These are phyloP conservation scores for Chiridota heheva DNA, from an alignment of 35 echinoderm and acorn worm genomes.

Conservation along the genomic window DNA sequence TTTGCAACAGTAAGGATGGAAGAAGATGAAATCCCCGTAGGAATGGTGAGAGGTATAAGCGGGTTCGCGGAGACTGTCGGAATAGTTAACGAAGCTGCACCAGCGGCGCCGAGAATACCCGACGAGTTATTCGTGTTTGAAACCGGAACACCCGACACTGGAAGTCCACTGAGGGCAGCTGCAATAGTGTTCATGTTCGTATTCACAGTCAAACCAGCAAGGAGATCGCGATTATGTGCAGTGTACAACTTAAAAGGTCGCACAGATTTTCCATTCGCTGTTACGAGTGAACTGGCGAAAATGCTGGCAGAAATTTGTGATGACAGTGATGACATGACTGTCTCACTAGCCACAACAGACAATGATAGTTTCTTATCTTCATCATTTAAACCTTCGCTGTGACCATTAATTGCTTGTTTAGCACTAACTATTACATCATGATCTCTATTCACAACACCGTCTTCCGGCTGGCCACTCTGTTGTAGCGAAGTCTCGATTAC, in stretches of 20 bases:
- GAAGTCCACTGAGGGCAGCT: slow-evolving; percentile 26
- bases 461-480: background rate
- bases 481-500: slow-evolving; percentile 23
- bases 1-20: slow-evolving; percentile 23
- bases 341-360: background rate
- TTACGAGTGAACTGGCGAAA: slow-evolving; percentile 11
- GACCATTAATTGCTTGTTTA: background rate
- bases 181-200: slow-evolving; percentile 41
- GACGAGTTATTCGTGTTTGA: slow-evolving; percentile 25
- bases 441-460: background rate
- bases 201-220: slow-evolving; percentile 43
- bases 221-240: slow-evolving; percentile 59
- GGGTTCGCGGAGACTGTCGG: slow-evolving; percentile 29
- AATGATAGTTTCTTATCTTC: background rate
- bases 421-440: background rate
- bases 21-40: slow-evolving; percentile 36
- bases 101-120: slow-evolving; percentile 14
- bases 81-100: slow-evolving; percentile 25
- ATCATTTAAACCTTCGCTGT: slow-evolving; percentile 1
- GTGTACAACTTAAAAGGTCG: slow-evolving; percentile 67
- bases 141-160: too few relatives aligned
- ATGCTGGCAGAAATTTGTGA: slow-evolving; percentile 12
- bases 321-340: background rate
- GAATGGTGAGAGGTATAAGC: slow-evolving; percentile 29
- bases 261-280: slow-evolving; percentile 51